Conservation (phyloP, 1,140 invertebrate species). For the Lordiphosa collinella region DNA sequence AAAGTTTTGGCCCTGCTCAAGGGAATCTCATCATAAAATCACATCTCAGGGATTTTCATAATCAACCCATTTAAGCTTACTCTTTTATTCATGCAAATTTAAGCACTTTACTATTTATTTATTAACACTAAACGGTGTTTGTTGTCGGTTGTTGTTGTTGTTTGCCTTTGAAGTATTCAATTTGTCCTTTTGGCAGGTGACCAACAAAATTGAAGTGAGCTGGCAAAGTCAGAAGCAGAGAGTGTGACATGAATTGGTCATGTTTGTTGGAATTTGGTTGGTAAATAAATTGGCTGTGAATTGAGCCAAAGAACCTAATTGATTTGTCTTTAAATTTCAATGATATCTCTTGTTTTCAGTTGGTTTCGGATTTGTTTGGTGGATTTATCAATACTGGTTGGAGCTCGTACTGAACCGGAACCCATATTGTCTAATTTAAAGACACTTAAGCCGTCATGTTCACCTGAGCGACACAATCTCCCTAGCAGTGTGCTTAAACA, state of each 20-base stretch:
- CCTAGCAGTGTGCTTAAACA: too few relatives aligned
- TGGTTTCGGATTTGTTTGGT: neutral
- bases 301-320: too few relatives aligned
- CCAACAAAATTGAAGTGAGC: slow-evolving; percentile 37
- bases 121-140: slow-evolving; percentile 65
- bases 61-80: slow-evolving; percentile 65
- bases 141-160: neutral
- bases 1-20: slow-evolving; percentile 24
- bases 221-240: slow-evolving; percentile 19
- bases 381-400: too few relatives aligned
- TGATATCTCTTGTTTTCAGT: neutral
- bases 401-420: too few relatives aligned
- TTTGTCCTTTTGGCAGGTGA: slow-evolving; percentile 51
- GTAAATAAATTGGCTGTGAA: too few relatives aligned
- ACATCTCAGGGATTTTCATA: slow-evolving; percentile 70
- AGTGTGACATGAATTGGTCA: slow-evolving; percentile 40
- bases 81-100: slow-evolving; percentile 74
- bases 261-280: slow-evolving; percentile 10
- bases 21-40: slow-evolving; percentile 36
- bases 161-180: slow-evolving; percentile 49
- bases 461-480: too few relatives aligned
- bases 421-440: too few relatives aligned
- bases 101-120: slow-evolving; percentile 54
- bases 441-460: too few relatives aligned
- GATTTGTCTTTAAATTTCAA: too few relatives aligned